Evolutionary conservation across 2,113 vertebrate species (phyloP), one percentile per base, ranked within the genome.

Genomic region (Thunnus maccoyii): DNA sequence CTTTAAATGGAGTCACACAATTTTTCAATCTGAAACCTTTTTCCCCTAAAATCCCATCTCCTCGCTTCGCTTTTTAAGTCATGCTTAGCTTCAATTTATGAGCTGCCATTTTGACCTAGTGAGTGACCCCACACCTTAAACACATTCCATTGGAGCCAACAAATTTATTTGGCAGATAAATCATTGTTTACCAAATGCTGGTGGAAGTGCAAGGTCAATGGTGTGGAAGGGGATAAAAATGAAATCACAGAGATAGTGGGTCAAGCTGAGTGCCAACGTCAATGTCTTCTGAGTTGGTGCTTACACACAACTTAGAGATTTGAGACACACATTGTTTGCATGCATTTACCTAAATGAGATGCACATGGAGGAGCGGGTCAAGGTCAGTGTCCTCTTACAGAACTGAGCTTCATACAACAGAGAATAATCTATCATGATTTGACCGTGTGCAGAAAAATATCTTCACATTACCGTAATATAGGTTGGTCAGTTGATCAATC

Each of bases 91-190:
- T 80, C 32, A 85, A 94, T 95, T 94, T 94, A 95, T 90, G 91
- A 90, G 84, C 90, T 89, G 92, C 85, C 92, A 86, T 90, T 84
- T 74, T 94, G 93, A 94, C 93, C 94, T 86, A 73, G 86, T 80
- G 61, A 77, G 72, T 88, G 91, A 94, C 94, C 91, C 91, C 76
- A 36, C 76, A 80, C 72, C 83, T 94, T 93, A 93, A 94, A 91
- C 84, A 93, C 92, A 91, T 94, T 93, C 94, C 92, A 90, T 88
- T 82, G 87, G 84, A 90, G 91, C 92, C 82, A 92, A 91, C 90
- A 91, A 70, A 92, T 94, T 94, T 94, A 94, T 94, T 89, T 88
- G 87, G 88, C 83, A 87, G 86, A 95, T 94, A 94, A 95, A 95
- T 95, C 92, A 93, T 86, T 71, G 82, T 88, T 88, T 92, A 90